phyloP scores from a whole-genome alignment of 1,140 invertebrate species.

The Muscidifurax raptorellus region DNA sequence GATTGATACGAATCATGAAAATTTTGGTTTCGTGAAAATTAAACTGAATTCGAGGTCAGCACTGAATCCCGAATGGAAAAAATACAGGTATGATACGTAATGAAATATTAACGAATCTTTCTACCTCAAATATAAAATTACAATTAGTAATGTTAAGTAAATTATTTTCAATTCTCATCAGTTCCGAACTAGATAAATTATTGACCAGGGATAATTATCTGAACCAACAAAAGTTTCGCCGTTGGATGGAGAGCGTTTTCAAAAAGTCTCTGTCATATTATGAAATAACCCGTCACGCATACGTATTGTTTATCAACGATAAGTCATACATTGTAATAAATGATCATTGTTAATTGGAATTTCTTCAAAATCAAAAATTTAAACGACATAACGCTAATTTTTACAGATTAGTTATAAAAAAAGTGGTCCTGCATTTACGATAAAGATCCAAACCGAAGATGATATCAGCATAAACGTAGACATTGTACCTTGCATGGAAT shows the following conservation, averaged over 20 bases:
- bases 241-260: slow-evolving; percentile 71
- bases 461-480: slow-evolving; percentile 68
- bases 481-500: slow-evolving; percentile 73
- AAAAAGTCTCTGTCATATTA: no score
- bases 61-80: slow-evolving; percentile 41
- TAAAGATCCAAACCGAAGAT: slow-evolving; percentile 58
- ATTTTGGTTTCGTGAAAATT: slow-evolving; percentile 54
- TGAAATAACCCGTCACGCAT: no score
- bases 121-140: no score
- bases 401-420: slow-evolving; percentile 68
- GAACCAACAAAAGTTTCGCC: slow-evolving; percentile 71
- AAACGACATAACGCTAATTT: no score
- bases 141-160: neutral
- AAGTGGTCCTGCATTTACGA: slow-evolving; percentile 74
- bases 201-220: slow-evolving; percentile 67
- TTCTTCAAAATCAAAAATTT: no score
- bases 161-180: slow-evolving; percentile 30
- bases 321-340: no score
- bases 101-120: no score
- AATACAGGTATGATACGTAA: slow-evolving; percentile 37
- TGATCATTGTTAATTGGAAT: no score
- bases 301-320: no score
- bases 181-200: slow-evolving; percentile 68
- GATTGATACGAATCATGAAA: slow-evolving; percentile 38
- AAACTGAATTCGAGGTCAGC: slow-evolving; percentile 34